Base-by-base conservation (phyloP, 2,888 invertebrate species). In the Patella caerulea region DNA sequence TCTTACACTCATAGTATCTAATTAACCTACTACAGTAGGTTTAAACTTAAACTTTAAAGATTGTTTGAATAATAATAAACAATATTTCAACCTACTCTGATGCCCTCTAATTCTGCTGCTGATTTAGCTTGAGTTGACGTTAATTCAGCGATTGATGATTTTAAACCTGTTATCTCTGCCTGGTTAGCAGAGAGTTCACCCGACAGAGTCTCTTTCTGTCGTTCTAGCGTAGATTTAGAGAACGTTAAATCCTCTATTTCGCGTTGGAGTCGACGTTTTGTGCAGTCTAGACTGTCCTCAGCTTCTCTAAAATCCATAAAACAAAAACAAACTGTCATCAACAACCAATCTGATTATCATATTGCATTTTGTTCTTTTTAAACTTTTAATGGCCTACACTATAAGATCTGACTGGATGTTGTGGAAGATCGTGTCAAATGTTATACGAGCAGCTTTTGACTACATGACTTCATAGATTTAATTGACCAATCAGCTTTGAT, bases 181-280 rank as follows among this genome's bases (percentile, higher is more conserved):
- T 83, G 83, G 9, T 84, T 78, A 0, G 86, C 86, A 14, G 74
- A 81, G 34, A 90, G 75, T 71, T 90, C 89, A 52, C 84, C 86
- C 75, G 89, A 88, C n/a, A 90, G 74, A 2, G 83, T 81, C 9
- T 86, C 84, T 78, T 87, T 86, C 81, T 88, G 88, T 14, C 88
- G 77, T 19, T 87, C 83, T 56, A 90, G 81, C 0, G 84, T 78
- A 7, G 85, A 85, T 72, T 86, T 88, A 12, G 83, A 81, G 74
- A 86, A 87, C 29, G 86, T 82, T 71, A 89, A 79, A 74, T 88
- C 87, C 24, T 86, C 86, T 53, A 88, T 83, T 59, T 90, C 86
- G 7, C 82, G 77, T 71, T 88, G 85, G 11, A 85, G 79, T 69
- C 86, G 82, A 9, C 83, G 73, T 71, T 80, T 82, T 1, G 80